Conservation (phyloP, 2,797 vertebrate species). For the Enteromius argenteus region DNA sequence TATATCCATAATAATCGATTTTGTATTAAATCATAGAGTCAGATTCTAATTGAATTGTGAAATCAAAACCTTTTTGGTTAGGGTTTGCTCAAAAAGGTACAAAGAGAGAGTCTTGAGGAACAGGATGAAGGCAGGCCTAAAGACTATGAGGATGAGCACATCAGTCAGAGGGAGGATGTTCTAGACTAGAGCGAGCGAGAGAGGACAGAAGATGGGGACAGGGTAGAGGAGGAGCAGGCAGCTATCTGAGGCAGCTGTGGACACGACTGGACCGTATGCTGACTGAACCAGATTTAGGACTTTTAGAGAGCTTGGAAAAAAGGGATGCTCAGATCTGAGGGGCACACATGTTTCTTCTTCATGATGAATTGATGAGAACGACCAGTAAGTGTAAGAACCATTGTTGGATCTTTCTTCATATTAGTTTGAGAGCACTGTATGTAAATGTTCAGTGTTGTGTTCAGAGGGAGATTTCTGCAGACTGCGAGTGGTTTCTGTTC, state of each 20-base stretch:
- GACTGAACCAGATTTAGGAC: background rate
- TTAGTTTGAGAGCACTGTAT: background rate
- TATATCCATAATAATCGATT: background rate
- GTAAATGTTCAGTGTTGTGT: too few species aligned
- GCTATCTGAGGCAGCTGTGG: background rate
- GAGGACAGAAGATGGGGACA: background rate
- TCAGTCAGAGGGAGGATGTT: background rate
- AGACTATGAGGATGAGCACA: background rate
- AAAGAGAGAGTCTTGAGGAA: constrained; percentile 17
- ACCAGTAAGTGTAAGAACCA: constrained; percentile 69
- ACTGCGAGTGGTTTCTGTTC: constrained; percentile 14
- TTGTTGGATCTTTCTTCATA: background rate
- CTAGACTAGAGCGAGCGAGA: background rate
- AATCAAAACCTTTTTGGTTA: background rate
- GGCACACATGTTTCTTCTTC: background rate
- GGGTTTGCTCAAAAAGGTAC: background rate
- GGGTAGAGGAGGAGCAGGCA: background rate
- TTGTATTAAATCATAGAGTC: background rate
- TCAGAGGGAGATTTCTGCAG: background rate
- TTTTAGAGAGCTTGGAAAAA: background rate
- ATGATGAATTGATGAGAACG: constrained; percentile 68
- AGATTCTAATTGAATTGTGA: background rate
- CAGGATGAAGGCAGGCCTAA: background rate
- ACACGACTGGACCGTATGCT: constrained; percentile 21
- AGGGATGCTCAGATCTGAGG: constrained; percentile 22